Evolutionary conservation across 2,113 vertebrate genomes (phyloP), one percentile per base, ranked within the genome.

Genomic region (Rousettus leschenaultii): DNA sequence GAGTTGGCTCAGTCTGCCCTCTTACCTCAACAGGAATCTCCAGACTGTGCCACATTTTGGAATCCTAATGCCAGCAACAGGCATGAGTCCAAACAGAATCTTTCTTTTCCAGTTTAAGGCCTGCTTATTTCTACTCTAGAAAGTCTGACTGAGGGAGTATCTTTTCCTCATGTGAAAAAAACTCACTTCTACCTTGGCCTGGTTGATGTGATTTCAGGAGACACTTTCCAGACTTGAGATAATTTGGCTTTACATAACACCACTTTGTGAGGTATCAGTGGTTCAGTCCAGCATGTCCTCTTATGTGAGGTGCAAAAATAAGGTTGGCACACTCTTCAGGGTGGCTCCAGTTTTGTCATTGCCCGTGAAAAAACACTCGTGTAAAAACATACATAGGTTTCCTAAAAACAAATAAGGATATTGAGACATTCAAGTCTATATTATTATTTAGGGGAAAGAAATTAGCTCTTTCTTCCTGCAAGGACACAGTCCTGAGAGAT

Each of bases 111-210:
- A 65, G 22, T 40, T 71, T 3, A 80, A 79, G 19, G 9, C 13
- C 61, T 92, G n/a, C 45, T 84, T 74, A 85, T 85, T 91, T 83
- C 55, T 35, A 91, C 3, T 78, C 53, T 78, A 70, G 61, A 96
- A 73, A 51, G 10, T 86, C 21, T 35, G 28, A 61, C 14, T 38
- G 35, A 93, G 43, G 7, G 35, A 78, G 7, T 19, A 48, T 55
- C 26, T 84, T 91, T 68, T 75, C 30, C 65, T 91, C 61, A 24
- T 3, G 8, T 43, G 30, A 45, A 73, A 89, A 43, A 94, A 19
- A 66, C 48, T 95, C 21, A 89, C 61, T 68, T 71, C 15, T 15
- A 38, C 28, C 7, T 68, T 92, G 74, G 19, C 59, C 59, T 95
- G 28, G 48, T 43, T 70, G 45, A 38, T 74, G 48, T 30, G 68